Evolutionary conservation across 2,888 invertebrate species (phyloP).

Genomic region (Dolomedes plantarius): DNA sequence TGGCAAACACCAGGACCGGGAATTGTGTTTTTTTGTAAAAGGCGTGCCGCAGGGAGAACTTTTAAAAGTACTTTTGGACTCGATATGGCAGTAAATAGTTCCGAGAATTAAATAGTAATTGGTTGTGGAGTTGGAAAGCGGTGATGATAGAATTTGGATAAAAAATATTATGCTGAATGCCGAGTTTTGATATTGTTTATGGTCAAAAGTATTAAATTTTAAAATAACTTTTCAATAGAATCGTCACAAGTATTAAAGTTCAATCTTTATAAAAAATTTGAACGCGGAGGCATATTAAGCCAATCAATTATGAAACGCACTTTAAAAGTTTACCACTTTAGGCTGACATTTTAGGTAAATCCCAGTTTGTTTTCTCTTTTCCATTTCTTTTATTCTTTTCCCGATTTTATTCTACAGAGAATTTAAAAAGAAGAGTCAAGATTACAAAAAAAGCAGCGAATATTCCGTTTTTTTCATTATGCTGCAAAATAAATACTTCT

Average conservation of each 20-base stretch:
- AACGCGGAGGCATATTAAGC: not conserved
- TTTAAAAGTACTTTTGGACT: constrained; percentile 14
- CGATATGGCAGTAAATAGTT: constrained; percentile 16
- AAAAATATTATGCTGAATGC: not conserved
- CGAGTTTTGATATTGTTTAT: constrained; percentile 3
- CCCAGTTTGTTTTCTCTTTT: too few species aligned
- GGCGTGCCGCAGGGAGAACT: constrained; percentile 13
- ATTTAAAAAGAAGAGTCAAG: too few species aligned
- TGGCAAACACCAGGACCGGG: constrained; percentile 14
- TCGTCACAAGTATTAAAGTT: not conserved
- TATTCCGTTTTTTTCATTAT: too few species aligned
- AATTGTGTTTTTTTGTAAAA: constrained; percentile 7
- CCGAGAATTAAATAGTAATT: constrained; percentile 11
- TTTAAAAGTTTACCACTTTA: too few species aligned
- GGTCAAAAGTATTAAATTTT: not conserved
- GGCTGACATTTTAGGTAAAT: too few species aligned
- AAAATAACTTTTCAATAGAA: not conserved
- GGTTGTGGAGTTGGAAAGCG: not conserved
- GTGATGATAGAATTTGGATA: constrained; percentile 2
- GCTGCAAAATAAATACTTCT: too few species aligned
- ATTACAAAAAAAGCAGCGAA: too few species aligned
- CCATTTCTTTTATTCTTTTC: too few species aligned
- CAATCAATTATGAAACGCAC: not conserved
- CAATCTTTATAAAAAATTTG: not conserved
- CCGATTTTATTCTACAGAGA: too few species aligned